Evolutionary conservation across 2,888 invertebrate genomes (phyloP).

Genomic region (Anthrax anthrax): DNA sequence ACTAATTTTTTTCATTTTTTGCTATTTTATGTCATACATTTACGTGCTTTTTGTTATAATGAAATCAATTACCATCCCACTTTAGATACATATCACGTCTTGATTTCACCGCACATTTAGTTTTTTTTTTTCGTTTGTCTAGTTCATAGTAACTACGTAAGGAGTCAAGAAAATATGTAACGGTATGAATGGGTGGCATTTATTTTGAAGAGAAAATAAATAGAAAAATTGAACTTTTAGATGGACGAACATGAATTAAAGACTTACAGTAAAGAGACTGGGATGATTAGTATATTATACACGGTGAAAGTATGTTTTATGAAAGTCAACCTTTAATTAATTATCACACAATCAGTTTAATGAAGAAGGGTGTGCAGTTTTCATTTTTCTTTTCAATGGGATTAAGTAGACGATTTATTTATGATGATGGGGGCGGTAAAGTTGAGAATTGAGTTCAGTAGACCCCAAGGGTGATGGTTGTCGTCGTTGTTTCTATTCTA

Average conservation of each 20-base stretch:
- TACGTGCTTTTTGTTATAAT: slow-evolving; percentile 6
- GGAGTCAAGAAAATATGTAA: too few species aligned
- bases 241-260: not conserved
- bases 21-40: not conserved
- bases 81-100: slow-evolving; percentile 8
- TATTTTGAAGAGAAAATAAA: not conserved
- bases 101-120: not conserved
- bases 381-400: slow-evolving; percentile 7
- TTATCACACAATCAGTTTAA: slow-evolving; percentile 19
- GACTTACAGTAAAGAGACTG: not conserved
- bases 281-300: not conserved
- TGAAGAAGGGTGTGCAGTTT: slow-evolving; percentile 13
- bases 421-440: not conserved
- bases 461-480: not conserved
- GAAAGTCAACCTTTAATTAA: slow-evolving; percentile 18
- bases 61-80: slow-evolving; percentile 12
- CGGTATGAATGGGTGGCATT: too few species aligned
- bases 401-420: not conserved
- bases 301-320: not conserved
- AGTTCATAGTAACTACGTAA: too few species aligned
- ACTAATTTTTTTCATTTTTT: too few species aligned
- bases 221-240: not conserved
- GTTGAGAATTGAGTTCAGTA: not conserved
- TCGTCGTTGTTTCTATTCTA: not conserved
- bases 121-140: not conserved